These are phyloP conservation scores for Clarias platycephalus DNA, from an alignment of 2,797 vertebrate genomes.

Conservation along the genomic window DNA sequence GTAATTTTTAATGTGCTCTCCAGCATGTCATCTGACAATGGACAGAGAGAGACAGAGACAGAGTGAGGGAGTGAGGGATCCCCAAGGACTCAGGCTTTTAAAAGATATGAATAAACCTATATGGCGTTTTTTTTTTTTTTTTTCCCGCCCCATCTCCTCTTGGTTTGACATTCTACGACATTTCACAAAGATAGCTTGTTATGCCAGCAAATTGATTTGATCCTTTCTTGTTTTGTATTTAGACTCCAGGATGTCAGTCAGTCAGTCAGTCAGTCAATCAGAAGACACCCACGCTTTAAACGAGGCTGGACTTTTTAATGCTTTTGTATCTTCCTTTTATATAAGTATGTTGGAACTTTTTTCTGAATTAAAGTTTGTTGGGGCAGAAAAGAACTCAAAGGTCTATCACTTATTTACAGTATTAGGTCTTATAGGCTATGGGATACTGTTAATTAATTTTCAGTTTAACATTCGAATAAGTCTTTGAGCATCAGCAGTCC, in stretches of 20 bases:
- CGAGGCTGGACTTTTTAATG: neutral
- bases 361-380: too few species aligned
- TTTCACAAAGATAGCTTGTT: slow-evolving; percentile 53
- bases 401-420: too few species aligned
- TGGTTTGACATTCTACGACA: slow-evolving; percentile 57
- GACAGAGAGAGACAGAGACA: slow-evolving; percentile 3
- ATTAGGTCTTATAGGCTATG: too few species aligned
- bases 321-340: neutral
- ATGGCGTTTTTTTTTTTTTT: slow-evolving; percentile 38
- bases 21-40: slow-evolving; percentile 43
- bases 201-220: slow-evolving; percentile 53
- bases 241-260: slow-evolving; percentile 23
- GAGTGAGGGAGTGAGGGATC: neutral
- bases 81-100: slow-evolving; percentile 49
- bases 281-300: neutral
- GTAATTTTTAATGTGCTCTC: slow-evolving; percentile 50
- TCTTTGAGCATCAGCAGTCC: too few species aligned
- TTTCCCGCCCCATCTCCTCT: neutral
- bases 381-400: neutral
- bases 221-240: slow-evolving; percentile 50
- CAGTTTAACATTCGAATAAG: too few species aligned
- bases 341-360: neutral
- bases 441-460: too few species aligned
- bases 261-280: slow-evolving; percentile 31
- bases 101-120: slow-evolving; percentile 42